Evolutionary conservation across 2,113 vertebrate genomes (phyloP).

Genomic region (Nettapus auritus): DNA sequence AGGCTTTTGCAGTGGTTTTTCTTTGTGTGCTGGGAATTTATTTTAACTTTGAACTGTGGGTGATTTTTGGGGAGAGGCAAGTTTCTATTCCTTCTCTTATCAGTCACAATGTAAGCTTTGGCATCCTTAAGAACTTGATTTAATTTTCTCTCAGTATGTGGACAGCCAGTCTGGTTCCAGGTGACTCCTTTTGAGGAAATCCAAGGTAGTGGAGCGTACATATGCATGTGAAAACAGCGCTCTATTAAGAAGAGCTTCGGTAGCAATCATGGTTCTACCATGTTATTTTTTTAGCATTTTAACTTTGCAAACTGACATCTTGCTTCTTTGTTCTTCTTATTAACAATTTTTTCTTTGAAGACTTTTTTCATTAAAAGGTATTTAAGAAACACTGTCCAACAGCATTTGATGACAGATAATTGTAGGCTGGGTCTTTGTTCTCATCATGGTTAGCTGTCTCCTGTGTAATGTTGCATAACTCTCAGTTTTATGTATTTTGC

Average conservation of each 20-base stretch:
- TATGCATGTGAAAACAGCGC: background rate
- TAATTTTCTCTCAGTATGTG: background rate
- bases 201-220: background rate
- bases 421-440: background rate
- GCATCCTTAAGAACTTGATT: background rate
- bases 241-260: background rate
- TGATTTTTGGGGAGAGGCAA: background rate
- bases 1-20: conserved; percentile 1
- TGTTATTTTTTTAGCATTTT: background rate
- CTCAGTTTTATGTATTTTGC: conserved; percentile 5
- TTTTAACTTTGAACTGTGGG: background rate
- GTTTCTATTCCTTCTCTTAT: background rate
- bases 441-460: background rate
- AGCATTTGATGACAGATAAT: background rate
- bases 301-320: background rate
- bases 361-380: background rate
- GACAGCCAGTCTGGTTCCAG: background rate
- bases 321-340: background rate
- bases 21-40: background rate
- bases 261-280: background rate
- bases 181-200: background rate
- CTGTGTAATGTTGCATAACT: background rate
- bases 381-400: background rate
- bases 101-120: background rate
- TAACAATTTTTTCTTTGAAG: background rate